Conservation (phyloP, 2,797 vertebrate genomes). For the Taenioides sp. region DNA sequence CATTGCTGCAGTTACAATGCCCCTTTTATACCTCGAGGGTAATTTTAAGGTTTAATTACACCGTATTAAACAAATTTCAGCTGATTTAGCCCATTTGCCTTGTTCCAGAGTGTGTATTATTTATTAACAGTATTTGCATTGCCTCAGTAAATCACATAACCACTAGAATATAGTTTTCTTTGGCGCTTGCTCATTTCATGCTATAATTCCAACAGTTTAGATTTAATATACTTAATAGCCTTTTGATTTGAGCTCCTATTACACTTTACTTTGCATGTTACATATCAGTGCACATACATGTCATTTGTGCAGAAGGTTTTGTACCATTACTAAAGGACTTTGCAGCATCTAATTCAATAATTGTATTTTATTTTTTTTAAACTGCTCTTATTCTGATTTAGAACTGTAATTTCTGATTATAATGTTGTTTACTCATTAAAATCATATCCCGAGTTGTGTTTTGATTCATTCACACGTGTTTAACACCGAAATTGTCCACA, state of each 20-base stretch:
- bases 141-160: conserved; percentile 11
- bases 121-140: conserved; percentile 13
- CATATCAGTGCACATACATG: neutral
- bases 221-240: neutral
- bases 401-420: no score
- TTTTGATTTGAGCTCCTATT: neutral
- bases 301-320: neutral
- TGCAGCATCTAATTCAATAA: no score
- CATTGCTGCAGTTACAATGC: neutral
- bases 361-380: no score
- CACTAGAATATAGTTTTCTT: neutral
- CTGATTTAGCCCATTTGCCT: conserved; percentile 8
- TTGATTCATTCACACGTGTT: no score
- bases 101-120: conserved; percentile 5
- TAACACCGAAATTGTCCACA: no score
- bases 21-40: neutral
- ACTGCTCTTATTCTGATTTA: no score
- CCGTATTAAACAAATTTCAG: conserved; percentile 6
- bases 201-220: neutral
- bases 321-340: neutral
- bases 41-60: conserved; percentile 14
- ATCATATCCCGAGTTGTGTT: no score
- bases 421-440: no score
- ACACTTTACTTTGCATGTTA: neutral
- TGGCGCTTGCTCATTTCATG: neutral